Conservation (phyloP, 2,113 vertebrate species). For the Dasyornis broadbenti region DNA sequence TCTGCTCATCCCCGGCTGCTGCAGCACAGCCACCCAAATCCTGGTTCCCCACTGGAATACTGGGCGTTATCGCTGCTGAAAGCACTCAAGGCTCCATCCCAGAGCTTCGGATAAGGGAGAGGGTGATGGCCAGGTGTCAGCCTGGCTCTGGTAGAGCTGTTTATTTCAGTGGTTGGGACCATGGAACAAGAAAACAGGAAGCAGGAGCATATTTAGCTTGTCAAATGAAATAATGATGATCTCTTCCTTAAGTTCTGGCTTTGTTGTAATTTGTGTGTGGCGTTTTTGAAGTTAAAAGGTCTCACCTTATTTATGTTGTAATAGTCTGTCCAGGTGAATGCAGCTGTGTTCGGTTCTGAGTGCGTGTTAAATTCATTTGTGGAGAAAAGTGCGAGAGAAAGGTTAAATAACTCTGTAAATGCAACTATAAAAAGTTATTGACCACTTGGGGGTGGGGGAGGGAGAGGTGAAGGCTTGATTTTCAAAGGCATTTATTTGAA, state of each 20-base stretch:
- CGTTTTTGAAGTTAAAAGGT: not conserved
- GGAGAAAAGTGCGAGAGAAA: not conserved
- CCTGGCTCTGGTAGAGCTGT: not conserved
- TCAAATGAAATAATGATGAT: not conserved
- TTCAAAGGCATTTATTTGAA: conserved; percentile 34
- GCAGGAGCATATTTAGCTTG: not conserved
- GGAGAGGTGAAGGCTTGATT: conserved; percentile 10
- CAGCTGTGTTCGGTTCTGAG: conserved; percentile 1
- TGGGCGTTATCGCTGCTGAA: not conserved
- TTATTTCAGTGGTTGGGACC: not conserved
- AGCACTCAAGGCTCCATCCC: not conserved
- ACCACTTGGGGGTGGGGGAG: not conserved
- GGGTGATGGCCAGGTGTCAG: not conserved
- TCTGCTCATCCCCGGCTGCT: not conserved
- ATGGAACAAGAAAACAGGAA: not conserved
- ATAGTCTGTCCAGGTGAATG: not conserved
- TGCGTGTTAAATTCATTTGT: not conserved
- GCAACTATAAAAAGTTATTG: conserved; percentile 3
- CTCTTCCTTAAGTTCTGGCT: not conserved
- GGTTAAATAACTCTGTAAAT: conserved; percentile 20
- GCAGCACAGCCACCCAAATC: not conserved
- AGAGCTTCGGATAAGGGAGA: not conserved
- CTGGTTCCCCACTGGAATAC: not conserved
- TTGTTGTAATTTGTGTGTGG: not conserved
- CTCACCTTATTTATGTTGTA: not conserved